Evolutionary conservation across 2,797 vertebrate species (phyloP).

Genomic region (Pantherophis vulpinus): DNA sequence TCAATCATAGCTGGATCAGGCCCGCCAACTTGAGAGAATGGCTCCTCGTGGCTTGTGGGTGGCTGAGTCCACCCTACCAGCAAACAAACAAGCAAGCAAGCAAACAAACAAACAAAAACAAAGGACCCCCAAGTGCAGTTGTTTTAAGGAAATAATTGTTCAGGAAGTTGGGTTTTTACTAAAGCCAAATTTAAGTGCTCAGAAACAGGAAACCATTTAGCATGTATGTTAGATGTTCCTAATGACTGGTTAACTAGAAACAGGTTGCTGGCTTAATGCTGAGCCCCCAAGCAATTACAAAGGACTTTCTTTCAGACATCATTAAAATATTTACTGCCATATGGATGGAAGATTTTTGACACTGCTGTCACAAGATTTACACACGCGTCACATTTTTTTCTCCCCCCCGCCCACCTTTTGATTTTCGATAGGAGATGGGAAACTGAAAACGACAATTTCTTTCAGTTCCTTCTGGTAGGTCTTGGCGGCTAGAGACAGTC

Average conservation of each 20-base stretch:
- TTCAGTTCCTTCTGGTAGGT: conserved; percentile 56
- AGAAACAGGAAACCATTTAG: conserved; percentile 97
- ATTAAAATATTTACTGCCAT: conserved; percentile 94
- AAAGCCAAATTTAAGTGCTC: conserved; percentile 95
- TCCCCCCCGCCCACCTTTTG: conserved; percentile 54
- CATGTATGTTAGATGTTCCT: conserved; percentile 95
- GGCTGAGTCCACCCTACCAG: conserved; percentile 41
- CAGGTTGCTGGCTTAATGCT: conserved; percentile 88
- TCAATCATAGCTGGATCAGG: background rate
- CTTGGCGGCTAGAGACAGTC: conserved; percentile 53
- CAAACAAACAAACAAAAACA: conserved; percentile 28
- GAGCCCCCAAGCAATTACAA: conserved; percentile 90
- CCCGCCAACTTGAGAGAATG: background rate
- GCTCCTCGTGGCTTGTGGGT: background rate
- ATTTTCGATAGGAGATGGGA: conserved; percentile 65
- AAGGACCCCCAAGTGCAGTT: background rate
- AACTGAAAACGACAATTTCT: conserved; percentile 44
- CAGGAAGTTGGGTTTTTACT: conserved; percentile 94
- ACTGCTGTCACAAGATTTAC: conserved; percentile 91
- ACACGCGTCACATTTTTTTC: conserved; percentile 65
- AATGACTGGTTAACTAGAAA: conserved; percentile 99
- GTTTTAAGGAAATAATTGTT: conserved; percentile 75
- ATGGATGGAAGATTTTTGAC: conserved; percentile 93
- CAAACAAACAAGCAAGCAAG: conserved; percentile 38
- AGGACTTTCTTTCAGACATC: conserved; percentile 88